Evolutionary conservation across 2,113 vertebrate genomes (phyloP), one percentile per base, ranked within the genome.

Genomic region (Poecilia latipinna): DNA sequence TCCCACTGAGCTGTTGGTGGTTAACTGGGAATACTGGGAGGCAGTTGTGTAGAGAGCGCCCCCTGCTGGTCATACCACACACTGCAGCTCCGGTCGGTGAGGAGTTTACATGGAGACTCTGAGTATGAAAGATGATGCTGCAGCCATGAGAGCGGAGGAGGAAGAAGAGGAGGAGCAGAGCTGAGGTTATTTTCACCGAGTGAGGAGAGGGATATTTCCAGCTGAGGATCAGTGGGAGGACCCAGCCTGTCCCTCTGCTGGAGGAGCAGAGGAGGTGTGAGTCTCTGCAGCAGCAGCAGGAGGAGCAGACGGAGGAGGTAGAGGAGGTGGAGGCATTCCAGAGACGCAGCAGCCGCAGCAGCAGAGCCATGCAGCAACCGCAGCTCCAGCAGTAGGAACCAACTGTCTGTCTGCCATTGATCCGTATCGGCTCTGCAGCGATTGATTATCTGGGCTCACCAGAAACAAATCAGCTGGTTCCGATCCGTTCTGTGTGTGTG

Each of bases 231-330:
- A 37, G 68, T 61, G 68, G 68, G 68, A 70, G 68, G 54, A 70
- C 8, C 12, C 61, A 62, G 1, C 64, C 32, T 48, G 44, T 48
- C 44, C 5, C 17, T 48, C 22, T 64, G 29, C 44, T 42, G 31
- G 37, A 73, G 78, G 69, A 74, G 83, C 69, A 75, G 51, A 17
- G 35, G 44, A 74, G 35, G 35, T 37, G 35, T 37, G 35, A 37
- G 35, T 65, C 26, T 73, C 79, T 83, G 86, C 83, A 88, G 82
- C 77, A 48, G 70, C 24, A 57, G 22, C 51, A 57, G 75, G 67
- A 63, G 75, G 62, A 70, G 75, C 68, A 33, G 35, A 68, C 28
- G 31, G 35, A 22, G 57, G 63, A 70, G 62, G 29, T 22, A 8
- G 54, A 37, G 62, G 65, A 54, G 32, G 42, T 51, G 75, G 17